A percentile compares a stretch with the other conserved stretches of the same genome.
These are phyloP conservation scores for Australoheros facetus DNA, from an alignment of 2,797 vertebrate species.

Conservation along the genomic window DNA sequence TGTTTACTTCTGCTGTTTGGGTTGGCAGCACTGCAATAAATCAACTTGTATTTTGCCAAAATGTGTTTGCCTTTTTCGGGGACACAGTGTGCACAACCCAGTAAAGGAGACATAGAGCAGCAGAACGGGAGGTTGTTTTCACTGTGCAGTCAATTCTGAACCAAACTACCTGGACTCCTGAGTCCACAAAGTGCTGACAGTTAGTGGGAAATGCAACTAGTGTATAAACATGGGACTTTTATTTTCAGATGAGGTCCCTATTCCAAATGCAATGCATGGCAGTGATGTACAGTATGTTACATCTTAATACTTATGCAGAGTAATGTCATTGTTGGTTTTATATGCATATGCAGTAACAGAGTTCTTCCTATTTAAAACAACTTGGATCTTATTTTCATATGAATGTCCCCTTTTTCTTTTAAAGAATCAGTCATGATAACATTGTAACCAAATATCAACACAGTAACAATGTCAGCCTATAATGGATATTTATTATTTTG, in stretches of 20 bases:
- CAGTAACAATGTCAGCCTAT: neutral
- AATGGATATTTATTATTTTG: neutral
- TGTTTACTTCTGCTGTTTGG: constrained; percentile 37
- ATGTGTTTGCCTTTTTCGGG: constrained; percentile 30
- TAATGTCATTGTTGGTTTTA: constrained; percentile 39
- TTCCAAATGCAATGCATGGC: constrained; percentile 66
- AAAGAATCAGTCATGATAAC: neutral
- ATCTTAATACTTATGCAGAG: constrained; percentile 59
- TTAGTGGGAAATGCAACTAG: constrained; percentile 39
- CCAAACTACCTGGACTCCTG: constrained; percentile 56
- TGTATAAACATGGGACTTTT: constrained; percentile 9
- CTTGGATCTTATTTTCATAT: constrained; percentile 15
- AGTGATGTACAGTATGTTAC: constrained; percentile 58
- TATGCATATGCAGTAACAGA: constrained; percentile 28
- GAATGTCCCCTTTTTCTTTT: too few species aligned
- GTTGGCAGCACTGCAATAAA: constrained; percentile 39
- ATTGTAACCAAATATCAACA: neutral
- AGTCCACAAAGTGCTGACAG: constrained; percentile 47
- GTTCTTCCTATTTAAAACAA: constrained; percentile 3
- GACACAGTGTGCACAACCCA: constrained; percentile 15
- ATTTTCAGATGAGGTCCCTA: constrained; percentile 6
- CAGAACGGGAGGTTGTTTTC: constrained; percentile 33
- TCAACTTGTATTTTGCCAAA: constrained; percentile 24
- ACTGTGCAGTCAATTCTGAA: constrained; percentile 66
- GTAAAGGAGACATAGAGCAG: neutral